Evolutionary conservation across 1,140 invertebrate species (phyloP).

Genomic region (Apolygus lucorum): DNA sequence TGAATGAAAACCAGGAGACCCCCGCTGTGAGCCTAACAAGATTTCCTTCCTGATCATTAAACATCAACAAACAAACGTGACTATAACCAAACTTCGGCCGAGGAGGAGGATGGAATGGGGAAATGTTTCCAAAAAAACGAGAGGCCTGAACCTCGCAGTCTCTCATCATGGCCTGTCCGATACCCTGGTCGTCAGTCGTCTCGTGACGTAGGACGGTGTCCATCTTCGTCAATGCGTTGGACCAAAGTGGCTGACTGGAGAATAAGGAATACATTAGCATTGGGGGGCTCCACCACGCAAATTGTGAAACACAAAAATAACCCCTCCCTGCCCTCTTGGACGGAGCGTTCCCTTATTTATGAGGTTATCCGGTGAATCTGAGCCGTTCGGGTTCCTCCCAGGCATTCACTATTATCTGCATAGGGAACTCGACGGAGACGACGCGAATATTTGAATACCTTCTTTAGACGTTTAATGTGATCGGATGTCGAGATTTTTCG

Average conservation of each 20-base stretch:
- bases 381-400: not conserved
- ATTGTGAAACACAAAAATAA: conserved; percentile 15
- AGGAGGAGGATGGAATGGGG: no score
- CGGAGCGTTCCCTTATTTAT: not conserved
- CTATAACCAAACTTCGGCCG: not conserved
- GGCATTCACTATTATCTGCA: conserved; percentile 3
- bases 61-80: not conserved
- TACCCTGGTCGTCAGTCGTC: not conserved
- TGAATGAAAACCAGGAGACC: not conserved
- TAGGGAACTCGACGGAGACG: not conserved
- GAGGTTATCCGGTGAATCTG: conserved; percentile 9
- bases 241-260: conserved; percentile 10
- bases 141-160: not conserved
- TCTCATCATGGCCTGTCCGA: conserved; percentile 4
- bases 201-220: not conserved
- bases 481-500: not conserved
- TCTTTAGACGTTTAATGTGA: not conserved
- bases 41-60: not conserved
- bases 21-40: not conserved
- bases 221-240: not conserved
- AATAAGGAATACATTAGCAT: conserved; percentile 11
- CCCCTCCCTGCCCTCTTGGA: not conserved
- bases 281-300: conserved; percentile 7
- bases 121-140: no score
- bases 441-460: not conserved